These are phyloP conservation scores for Lepidochitona cinerea DNA, from an alignment of 2,888 invertebrate species.

Conservation along the genomic window DNA sequence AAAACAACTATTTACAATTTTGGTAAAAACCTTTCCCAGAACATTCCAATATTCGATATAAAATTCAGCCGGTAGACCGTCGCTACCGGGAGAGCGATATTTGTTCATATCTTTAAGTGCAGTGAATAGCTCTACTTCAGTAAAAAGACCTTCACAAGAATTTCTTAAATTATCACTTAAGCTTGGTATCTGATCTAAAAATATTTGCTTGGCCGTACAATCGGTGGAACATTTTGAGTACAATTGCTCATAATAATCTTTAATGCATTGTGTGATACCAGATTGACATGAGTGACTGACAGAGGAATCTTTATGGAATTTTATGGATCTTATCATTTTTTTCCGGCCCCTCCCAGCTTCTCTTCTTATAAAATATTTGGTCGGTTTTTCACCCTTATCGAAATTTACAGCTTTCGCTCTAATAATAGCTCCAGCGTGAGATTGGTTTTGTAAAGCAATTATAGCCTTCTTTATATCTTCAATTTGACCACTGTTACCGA, in stretches of 20 bases:
- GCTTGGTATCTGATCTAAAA: not conserved
- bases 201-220: not conserved
- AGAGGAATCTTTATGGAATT: not conserved
- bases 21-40: too few relatives aligned
- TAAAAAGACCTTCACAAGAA: not conserved
- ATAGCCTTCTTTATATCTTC: too few relatives aligned
- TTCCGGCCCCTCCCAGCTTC: not conserved
- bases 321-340: not conserved
- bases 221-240: not conserved
- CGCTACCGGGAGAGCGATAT: too few relatives aligned
- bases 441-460: too few relatives aligned
- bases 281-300: not conserved
- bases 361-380: not conserved
- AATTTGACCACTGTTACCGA: too few relatives aligned
- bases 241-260: not conserved
- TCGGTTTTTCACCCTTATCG: not conserved
- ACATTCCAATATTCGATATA: too few relatives aligned
- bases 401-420: not conserved
- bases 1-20: conserved; percentile 17
- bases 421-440: not conserved
- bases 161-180: not conserved
- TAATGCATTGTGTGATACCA: not conserved
- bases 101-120: too few relatives aligned
- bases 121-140: not conserved
- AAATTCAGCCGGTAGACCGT: too few relatives aligned